A percentile compares a stretch with the other conserved stretches of the same genome.
phyloP scores from a whole-genome alignment of 2,888 invertebrate species.

The Agapostemon virescens region DNA sequence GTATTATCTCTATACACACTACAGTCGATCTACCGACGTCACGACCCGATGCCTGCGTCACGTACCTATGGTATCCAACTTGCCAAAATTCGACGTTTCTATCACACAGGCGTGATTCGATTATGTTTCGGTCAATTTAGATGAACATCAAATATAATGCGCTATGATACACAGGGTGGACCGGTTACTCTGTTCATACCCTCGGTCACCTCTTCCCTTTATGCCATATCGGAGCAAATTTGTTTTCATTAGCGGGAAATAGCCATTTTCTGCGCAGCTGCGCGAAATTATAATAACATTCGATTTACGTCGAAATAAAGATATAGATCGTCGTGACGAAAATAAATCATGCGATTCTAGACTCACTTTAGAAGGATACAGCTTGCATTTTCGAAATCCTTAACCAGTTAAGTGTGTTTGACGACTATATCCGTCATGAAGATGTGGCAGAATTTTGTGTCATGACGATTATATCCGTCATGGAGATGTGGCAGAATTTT shows the following conservation, averaged over 20 bases:
- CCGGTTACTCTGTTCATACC: not conserved
- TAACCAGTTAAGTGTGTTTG: no score
- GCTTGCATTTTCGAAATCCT: no score
- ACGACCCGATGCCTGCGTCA: not conserved
- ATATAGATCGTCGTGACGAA: not conserved
- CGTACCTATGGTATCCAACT: not conserved
- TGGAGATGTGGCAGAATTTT: no score
- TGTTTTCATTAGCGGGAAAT: not conserved
- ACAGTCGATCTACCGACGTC: conserved; percentile 17
- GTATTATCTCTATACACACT: conserved; percentile 29
- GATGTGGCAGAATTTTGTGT: no score
- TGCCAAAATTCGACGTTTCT: not conserved
- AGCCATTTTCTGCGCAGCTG: not conserved
- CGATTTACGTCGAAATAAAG: not conserved
- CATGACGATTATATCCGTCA: no score
- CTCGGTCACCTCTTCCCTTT: not conserved
- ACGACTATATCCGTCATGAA: no score
- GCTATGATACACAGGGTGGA: not conserved
- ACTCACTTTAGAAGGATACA: no score
- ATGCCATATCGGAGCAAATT: not conserved
- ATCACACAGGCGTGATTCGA: conserved; percentile 2
- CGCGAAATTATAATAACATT: not conserved
- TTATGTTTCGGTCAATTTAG: not conserved
- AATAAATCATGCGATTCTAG: not conserved
- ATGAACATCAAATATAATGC: not conserved